These are phyloP conservation scores for Arizona elegans DNA, from an alignment of 2,113 vertebrate genomes.

Conservation along the genomic window DNA sequence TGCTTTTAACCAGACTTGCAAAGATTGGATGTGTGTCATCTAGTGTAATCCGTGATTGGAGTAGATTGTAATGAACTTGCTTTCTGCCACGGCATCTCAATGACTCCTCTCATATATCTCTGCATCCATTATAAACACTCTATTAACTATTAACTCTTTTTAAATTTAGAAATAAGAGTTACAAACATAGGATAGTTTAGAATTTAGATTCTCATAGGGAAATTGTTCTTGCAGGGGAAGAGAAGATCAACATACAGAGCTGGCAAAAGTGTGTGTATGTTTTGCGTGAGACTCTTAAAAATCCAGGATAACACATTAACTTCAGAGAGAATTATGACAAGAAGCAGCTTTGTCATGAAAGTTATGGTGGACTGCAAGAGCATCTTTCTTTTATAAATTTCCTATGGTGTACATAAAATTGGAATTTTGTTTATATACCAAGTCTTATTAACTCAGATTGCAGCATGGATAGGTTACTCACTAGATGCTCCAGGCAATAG, in stretches of 20 bases:
- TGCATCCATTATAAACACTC: neutral
- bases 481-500: neutral
- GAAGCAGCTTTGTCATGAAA: neutral
- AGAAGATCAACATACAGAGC: neutral
- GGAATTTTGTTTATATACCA: neutral
- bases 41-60: neutral
- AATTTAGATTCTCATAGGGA: neutral
- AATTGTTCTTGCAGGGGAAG: neutral
- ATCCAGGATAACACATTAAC: neutral
- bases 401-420: neutral
- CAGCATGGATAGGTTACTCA: neutral
- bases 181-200: neutral
- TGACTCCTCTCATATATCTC: neutral
- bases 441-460: neutral
- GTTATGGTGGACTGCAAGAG: neutral
- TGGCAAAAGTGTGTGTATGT: neutral
- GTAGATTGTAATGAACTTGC: neutral
- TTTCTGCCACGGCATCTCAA: neutral
- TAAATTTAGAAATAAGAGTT: neutral
- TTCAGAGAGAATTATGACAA: neutral
- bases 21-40: neutral
- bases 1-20: neutral
- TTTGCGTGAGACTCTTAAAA: neutral
- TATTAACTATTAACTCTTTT: neutral
- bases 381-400: neutral